A percentile compares a stretch with the other conserved stretches of the same genome.
Evolutionary conservation across 2,888 invertebrate species (phyloP).

Genomic region (Pheosia gnoma): DNA sequence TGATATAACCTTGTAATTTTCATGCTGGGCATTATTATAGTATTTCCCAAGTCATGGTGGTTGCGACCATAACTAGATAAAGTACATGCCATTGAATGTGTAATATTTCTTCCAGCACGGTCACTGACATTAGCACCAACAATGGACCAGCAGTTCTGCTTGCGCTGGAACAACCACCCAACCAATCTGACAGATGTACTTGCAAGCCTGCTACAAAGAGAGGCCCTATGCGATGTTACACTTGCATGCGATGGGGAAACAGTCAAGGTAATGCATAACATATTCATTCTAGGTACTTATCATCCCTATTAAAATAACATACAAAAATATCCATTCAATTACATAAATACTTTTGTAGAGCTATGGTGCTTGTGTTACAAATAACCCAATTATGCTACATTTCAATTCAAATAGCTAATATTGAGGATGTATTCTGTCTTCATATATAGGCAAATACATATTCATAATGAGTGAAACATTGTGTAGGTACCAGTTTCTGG

Average conservation of each 20-base stretch:
- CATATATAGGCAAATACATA: slow-evolving; percentile 4
- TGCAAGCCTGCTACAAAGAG: slow-evolving; percentile 93
- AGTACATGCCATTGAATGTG: slow-evolving; percentile 8
- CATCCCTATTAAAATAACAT: not conserved
- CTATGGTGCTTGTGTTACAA: not conserved
- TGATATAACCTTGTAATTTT: slow-evolving; percentile 45
- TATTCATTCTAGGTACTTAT: not conserved
- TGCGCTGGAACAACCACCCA: slow-evolving; percentile 97
- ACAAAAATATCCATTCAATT: not conserved
- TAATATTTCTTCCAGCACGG: slow-evolving; percentile 73
- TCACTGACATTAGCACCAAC: slow-evolving; percentile 84
- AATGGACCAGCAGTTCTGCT: slow-evolving; percentile 94
- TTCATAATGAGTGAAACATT: slow-evolving; percentile 11
- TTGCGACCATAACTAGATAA: slow-evolving; percentile 17
- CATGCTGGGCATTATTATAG: slow-evolving; percentile 12
- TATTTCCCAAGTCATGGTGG: slow-evolving; percentile 11
- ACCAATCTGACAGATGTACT: slow-evolving; percentile 95
- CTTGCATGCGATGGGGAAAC: slow-evolving; percentile 96
- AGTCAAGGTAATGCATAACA: slow-evolving; percentile 84
- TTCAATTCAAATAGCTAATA: slow-evolving; percentile 3
- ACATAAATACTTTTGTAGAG: not conserved
- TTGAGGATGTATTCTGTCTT: slow-evolving; percentile 4
- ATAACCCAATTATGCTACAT: not conserved
- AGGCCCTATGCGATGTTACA: slow-evolving; percentile 96
- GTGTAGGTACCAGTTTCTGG: slow-evolving; percentile 9